phyloP scores from a whole-genome alignment of 2,888 invertebrate species.

The Pandemis cinnamomeana region DNA sequence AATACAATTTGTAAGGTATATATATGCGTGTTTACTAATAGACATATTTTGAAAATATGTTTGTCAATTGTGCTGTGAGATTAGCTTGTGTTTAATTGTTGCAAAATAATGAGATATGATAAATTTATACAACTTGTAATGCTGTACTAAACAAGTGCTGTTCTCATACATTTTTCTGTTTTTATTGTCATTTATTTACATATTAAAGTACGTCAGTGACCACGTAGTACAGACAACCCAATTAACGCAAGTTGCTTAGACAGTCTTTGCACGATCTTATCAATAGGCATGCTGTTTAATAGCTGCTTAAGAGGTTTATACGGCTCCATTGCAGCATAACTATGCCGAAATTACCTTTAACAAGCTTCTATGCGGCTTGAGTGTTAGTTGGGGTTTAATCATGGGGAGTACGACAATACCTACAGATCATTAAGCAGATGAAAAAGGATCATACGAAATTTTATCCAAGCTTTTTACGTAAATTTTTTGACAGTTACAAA shows the following conservation, averaged over 20 bases:
- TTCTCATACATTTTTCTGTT: neutral
- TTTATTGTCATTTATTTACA: neutral
- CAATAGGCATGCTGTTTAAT: too few species aligned
- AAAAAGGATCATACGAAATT: too few species aligned
- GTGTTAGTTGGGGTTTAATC: neutral
- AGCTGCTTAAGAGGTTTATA: neutral
- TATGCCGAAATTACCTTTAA: neutral
- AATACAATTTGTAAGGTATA: conserved; percentile 82
- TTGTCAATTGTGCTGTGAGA: conserved; percentile 84
- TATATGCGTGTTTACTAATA: conserved; percentile 81
- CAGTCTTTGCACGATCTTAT: too few species aligned
- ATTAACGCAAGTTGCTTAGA: neutral
- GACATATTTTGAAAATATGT: conserved; percentile 84
- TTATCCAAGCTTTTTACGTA: too few species aligned
- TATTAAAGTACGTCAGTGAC: neutral
- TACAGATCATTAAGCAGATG: too few species aligned
- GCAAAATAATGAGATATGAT: conserved; percentile 46
- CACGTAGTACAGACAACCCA: neutral
- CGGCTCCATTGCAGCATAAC: neutral
- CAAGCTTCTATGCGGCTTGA: neutral
- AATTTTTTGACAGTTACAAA: too few species aligned
- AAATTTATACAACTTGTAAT: neutral
- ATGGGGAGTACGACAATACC: neutral
- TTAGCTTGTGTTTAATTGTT: conserved; percentile 66
- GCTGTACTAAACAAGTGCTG: neutral